phyloP scores from a whole-genome alignment of 2,797 vertebrate species.

The Cuniculus paca region DNA sequence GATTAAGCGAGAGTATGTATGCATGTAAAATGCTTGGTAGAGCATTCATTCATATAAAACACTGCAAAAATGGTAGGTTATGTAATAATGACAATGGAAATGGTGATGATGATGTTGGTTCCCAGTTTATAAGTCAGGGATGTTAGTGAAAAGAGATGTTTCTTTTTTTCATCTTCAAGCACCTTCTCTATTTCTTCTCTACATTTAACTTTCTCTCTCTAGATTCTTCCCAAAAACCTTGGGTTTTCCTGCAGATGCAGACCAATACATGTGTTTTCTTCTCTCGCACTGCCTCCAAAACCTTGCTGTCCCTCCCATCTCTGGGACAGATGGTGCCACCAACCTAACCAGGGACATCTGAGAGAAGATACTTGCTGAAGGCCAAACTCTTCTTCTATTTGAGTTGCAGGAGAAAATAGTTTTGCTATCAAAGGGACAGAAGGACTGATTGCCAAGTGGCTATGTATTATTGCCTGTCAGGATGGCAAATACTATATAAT shows the following conservation, averaged over 20 bases:
- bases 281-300: background rate
- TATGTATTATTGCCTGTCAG: background rate
- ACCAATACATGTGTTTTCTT: background rate
- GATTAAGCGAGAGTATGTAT: background rate
- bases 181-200: background rate
- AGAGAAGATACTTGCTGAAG: background rate
- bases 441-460: background rate
- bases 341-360: background rate
- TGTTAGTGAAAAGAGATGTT: background rate
- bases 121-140: background rate
- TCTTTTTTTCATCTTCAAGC: background rate
- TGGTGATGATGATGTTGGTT: background rate
- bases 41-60: background rate
- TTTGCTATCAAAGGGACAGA: slow-evolving; percentile 7
- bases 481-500: background rate
- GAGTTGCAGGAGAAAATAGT: background rate
- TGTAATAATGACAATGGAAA: background rate
- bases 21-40: background rate
- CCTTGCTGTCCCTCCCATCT: background rate
- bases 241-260: background rate
- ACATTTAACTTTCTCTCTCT: slow-evolving; percentile 4
- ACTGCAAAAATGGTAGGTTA: background rate
- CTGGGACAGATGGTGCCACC: background rate
- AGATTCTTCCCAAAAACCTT: background rate
- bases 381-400: background rate